phyloP scores from a whole-genome alignment of 2,113 vertebrate species.

The Erpornis zantholeuca region DNA sequence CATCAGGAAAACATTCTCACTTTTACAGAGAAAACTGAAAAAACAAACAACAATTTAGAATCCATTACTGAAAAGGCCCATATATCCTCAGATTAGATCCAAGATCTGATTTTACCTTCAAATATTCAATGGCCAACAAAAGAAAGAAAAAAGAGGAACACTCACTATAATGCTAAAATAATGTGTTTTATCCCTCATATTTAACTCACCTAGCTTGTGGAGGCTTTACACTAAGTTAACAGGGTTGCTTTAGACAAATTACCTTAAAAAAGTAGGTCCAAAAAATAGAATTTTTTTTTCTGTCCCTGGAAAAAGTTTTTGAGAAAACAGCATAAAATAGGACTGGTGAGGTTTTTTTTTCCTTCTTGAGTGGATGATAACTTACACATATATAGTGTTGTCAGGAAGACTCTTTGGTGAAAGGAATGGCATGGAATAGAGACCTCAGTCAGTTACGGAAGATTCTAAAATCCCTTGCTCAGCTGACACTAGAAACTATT shows the following conservation, averaged over 20 bases:
- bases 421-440: neutral
- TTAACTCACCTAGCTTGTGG: neutral
- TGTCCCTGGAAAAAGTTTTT: neutral
- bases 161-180: neutral
- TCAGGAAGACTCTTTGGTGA: neutral
- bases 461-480: neutral
- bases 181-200: neutral
- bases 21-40: neutral
- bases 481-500: neutral
- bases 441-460: neutral
- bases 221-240: neutral
- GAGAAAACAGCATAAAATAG: neutral
- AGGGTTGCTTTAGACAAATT: neutral
- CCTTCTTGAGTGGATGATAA: neutral
- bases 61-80: neutral
- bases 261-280: neutral
- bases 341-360: accelerated
- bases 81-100: neutral
- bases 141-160: neutral
- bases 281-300: neutral
- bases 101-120: neutral
- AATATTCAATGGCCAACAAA: neutral
- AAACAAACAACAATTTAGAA: neutral
- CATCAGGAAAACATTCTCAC: neutral
- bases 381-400: neutral